phyloP scores from a whole-genome alignment of 2,797 vertebrate genomes.

The Acipenser transmontanus region DNA sequence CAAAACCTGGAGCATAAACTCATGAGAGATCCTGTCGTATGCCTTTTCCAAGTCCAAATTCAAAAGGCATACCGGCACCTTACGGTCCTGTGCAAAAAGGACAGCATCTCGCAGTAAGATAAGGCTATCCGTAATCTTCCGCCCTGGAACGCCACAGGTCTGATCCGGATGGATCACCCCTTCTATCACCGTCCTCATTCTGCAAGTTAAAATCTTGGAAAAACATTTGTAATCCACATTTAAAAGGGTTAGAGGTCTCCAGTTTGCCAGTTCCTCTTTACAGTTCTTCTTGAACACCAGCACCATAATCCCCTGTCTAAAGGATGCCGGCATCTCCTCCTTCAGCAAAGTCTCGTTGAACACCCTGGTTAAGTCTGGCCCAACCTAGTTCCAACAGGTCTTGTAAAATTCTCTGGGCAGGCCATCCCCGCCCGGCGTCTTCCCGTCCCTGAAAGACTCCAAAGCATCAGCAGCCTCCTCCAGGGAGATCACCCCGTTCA shows the following conservation, averaged over 20 bases:
- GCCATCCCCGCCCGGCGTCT: slow-evolving; percentile 17
- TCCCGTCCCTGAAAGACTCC: slow-evolving; percentile 5
- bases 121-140: slow-evolving; percentile 31
- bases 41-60: slow-evolving; percentile 39
- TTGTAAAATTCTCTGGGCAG: slow-evolving; percentile 21
- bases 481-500: not conserved
- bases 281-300: slow-evolving; percentile 11
- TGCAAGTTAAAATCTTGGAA: not conserved
- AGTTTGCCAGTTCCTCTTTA: slow-evolving; percentile 19
- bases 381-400: slow-evolving; percentile 27
- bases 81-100: slow-evolving; percentile 31
- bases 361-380: slow-evolving; percentile 8
- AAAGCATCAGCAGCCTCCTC: not conserved
- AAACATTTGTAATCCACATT: slow-evolving; percentile 13
- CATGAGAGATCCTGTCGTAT: slow-evolving; percentile 26
- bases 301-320: slow-evolving; percentile 19
- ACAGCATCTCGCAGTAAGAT: slow-evolving; percentile 29
- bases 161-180: slow-evolving; percentile 32
- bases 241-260: slow-evolving; percentile 20
- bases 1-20: slow-evolving; percentile 23
- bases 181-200: slow-evolving; percentile 5
- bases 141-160: slow-evolving; percentile 23
- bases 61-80: slow-evolving; percentile 21
- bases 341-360: slow-evolving; percentile 17
- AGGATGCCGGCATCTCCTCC: slow-evolving; percentile 9